Base-by-base conservation (phyloP, 2,797 vertebrate genomes). In the Pteronotus mesoamericanus region DNA sequence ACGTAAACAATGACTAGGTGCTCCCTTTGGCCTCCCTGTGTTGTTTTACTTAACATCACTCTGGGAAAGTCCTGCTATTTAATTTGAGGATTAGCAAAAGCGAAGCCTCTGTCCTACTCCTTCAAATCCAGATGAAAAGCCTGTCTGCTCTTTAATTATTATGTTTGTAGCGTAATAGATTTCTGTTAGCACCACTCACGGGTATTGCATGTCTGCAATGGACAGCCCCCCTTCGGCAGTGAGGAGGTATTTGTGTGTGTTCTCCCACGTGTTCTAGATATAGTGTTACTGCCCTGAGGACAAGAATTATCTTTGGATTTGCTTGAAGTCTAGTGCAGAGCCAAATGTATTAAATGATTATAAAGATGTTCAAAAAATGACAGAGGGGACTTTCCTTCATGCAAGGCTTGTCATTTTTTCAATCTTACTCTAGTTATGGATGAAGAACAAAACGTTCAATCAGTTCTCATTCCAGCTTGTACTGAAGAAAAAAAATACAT, bases 311-410 rank as follows among this genome's bases (percentile, higher is more conserved):
- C 87, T 94, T 86, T 53, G 48, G 69, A 84, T 96, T 96, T 88
- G 39, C 78, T 85, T 86, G 85, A 94, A 93, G 64, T 94, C 34
- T 96, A 86, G 19, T 78, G 86, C 26, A 92, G 85, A 96, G 82
- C 83, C 94, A 97, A 95, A 90, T 39, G 88, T 37, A 85, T 77
- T 95, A 89, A 97, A 37, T 77, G 68, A 53, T 95, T 86, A 95
- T 84, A 93, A 96, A 96, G 92, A 90, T 75, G 29, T 97, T 94
- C 89, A 55, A 59, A 94, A 96, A 97, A 94, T 95, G 97, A 87
- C 88, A 87, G 59, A 84, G 19, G 95, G 83, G 95, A 95, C 74
- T 97, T 97, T 94, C 94, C 94, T 97, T 89, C 1, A 0, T 15
- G 19, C 32, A 78, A 66, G 48, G n/a, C 75, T 95, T 95, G 89